These are phyloP conservation scores for Cheilosia soror DNA, from an alignment of 2,888 invertebrate species.

Conservation along the genomic window DNA sequence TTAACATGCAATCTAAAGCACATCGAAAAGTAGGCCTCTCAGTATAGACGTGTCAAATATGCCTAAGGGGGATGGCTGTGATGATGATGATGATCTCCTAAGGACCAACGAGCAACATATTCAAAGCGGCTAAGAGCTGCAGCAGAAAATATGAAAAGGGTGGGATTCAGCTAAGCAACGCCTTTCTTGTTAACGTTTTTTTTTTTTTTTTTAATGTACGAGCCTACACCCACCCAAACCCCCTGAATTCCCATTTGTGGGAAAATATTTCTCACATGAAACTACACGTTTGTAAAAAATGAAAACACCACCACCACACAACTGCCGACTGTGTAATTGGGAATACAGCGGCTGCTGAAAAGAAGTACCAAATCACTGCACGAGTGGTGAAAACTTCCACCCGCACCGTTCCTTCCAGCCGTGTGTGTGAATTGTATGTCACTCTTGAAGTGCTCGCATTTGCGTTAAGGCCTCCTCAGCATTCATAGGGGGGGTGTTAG, in stretches of 20 bases:
- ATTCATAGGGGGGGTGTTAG: constrained; percentile 41
- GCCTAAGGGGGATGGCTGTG: constrained; percentile 65
- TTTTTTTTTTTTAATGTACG: constrained; percentile 34
- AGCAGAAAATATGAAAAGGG: constrained; percentile 49
- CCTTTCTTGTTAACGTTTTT: constrained; percentile 52
- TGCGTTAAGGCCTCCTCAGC: constrained; percentile 58
- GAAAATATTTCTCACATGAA: constrained; percentile 48
- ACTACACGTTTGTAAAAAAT: constrained; percentile 62
- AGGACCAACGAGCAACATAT: constrained; percentile 63
- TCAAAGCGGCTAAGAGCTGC: constrained; percentile 38
- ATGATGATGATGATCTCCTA: constrained; percentile 56
- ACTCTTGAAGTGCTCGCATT: constrained; percentile 63
- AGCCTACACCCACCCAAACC: constrained; percentile 44
- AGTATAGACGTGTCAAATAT: constrained; percentile 56
- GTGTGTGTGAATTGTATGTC: constrained; percentile 63
- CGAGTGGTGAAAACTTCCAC: constrained; percentile 41
- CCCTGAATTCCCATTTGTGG: constrained; percentile 63
- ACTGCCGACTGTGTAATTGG: constrained; percentile 54
- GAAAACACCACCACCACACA: constrained; percentile 29
- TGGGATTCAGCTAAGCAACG: constrained; percentile 71
- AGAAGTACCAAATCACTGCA: constrained; percentile 6
- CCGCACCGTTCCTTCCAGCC: constrained; percentile 7
- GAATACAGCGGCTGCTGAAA: constrained; percentile 19
- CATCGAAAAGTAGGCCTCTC: constrained; percentile 62
- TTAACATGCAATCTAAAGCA: constrained; percentile 12